A percentile compares a stretch with the other conserved stretches of the same genome.
Conservation (phyloP, 2,888 invertebrate genomes). For the Aphidius colemani region DNA sequence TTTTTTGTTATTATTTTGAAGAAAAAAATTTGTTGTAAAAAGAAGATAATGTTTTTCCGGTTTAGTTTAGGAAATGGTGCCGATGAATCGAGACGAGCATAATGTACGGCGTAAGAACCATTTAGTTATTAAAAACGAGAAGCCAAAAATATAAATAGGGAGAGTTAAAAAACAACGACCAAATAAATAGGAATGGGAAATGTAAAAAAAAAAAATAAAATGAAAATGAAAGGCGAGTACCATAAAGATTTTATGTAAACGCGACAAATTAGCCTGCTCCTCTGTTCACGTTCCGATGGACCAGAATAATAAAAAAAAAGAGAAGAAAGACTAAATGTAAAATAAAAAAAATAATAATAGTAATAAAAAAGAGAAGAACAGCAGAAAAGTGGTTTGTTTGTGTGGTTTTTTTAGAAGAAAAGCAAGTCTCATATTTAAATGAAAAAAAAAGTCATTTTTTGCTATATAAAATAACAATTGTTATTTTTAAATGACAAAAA, state of each 20-base stretch:
- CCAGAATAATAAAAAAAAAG: neutral
- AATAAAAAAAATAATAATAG: too few relatives aligned
- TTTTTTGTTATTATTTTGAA: neutral
- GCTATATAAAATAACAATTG: too few relatives aligned
- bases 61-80: neutral
- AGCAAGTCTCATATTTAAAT: too few relatives aligned
- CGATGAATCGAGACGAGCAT: conserved; percentile 34
- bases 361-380: too few relatives aligned
- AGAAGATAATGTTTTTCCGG: too few relatives aligned
- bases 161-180: conserved; percentile 25
- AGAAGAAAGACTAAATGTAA: too few relatives aligned
- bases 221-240: conserved; percentile 21
- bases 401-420: too few relatives aligned
- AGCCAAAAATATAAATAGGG: conserved; percentile 41
- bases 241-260: conserved; percentile 29
- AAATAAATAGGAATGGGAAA: neutral
- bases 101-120: conserved; percentile 55
- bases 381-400: too few relatives aligned
- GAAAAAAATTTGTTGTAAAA: too few relatives aligned
- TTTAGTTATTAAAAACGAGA: conserved; percentile 59
- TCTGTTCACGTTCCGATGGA: conserved; percentile 27
- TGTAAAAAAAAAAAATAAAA: conserved; percentile 23
- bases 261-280: conserved; percentile 28
- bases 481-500: too few relatives aligned
- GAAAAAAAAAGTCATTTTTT: too few relatives aligned